Evolutionary conservation across 1,140 invertebrate species (phyloP), one percentile per base, ranked within the genome.

Genomic region (Akabosia matsudoensis): DNA sequence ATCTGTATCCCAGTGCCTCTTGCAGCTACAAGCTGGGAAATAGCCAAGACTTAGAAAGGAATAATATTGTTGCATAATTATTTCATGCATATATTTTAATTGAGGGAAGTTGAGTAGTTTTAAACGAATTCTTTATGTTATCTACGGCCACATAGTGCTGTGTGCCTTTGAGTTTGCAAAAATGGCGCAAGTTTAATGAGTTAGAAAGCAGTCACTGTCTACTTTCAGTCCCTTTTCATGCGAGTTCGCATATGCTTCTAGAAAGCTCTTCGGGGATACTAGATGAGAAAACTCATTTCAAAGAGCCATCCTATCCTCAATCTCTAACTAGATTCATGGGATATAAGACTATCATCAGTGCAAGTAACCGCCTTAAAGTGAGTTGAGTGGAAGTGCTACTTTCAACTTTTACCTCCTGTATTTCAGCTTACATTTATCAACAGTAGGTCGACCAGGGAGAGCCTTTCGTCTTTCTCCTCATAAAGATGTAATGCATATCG

Each of bases 201-300:
- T 61, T 61, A 22, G 54, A 61, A 61, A 61, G 54, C 54, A 61
- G 13, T 61, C 14, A 22, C 13, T 61, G 18, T 45, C 18, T 45
- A n/a, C n/a, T 45, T 45, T 7, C 18, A 45, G 37, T 45, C 37
- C 18, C 37, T 45, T 45, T 45, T 10, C 37, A 10, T 45, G 37
- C 18, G 37, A 45, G 37, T 45, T 45, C 18, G 7, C 18, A 7
- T 45, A 7, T 45, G 37, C 37, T 45, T 45, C 37, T 45, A 7
- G 7, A 45, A 45, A 45, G 37, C 37, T 67, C 28, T 67, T 67
- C 31, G 31, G 61, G 24, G 61, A 31, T 67, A 30, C 61, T 30
- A 67, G 61, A 67, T 67, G 61, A 67, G 61, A 67, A 67, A 67
- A 67, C 61, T 67, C 61, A 67, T 67, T 67, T 67, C 61, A 67